phyloP scores from a whole-genome alignment of 2,888 invertebrate genomes.

The Chaetoderma sp. region DNA sequence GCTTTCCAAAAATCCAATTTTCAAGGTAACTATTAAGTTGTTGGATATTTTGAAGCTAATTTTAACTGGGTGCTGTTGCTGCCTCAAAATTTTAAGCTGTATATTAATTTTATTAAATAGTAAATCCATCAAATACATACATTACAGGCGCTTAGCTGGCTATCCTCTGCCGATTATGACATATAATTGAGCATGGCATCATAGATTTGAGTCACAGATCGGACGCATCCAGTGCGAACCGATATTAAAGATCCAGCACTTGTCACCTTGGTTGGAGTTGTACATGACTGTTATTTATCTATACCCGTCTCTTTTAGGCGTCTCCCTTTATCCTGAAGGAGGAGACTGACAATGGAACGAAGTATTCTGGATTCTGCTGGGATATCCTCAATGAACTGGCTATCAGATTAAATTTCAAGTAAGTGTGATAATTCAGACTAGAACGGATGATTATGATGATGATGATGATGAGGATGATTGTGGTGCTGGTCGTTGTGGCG shows the following conservation, averaged over 20 bases:
- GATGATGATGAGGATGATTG: no score
- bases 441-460: no score
- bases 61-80: no score
- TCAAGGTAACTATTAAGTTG: no score
- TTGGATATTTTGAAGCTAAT: no score
- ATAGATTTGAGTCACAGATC: background rate
- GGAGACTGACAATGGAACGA: background rate
- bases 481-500: no score
- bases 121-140: background rate
- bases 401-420: slow-evolving; percentile 27
- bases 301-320: slow-evolving; percentile 4
- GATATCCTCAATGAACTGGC: slow-evolving; percentile 32
- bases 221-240: no score
- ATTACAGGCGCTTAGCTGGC: background rate
- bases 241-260: no score
- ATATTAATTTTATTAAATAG: background rate
- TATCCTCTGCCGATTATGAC: no score
- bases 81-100: background rate
- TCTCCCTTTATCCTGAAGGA: slow-evolving; percentile 12
- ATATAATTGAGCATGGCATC: background rate
- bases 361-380: slow-evolving; percentile 20
- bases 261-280: no score
- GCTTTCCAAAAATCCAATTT: no score
- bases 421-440: no score
- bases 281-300: background rate